Conservation (phyloP, 2,888 invertebrate species). For the Lasioglossum marginatum region DNA sequence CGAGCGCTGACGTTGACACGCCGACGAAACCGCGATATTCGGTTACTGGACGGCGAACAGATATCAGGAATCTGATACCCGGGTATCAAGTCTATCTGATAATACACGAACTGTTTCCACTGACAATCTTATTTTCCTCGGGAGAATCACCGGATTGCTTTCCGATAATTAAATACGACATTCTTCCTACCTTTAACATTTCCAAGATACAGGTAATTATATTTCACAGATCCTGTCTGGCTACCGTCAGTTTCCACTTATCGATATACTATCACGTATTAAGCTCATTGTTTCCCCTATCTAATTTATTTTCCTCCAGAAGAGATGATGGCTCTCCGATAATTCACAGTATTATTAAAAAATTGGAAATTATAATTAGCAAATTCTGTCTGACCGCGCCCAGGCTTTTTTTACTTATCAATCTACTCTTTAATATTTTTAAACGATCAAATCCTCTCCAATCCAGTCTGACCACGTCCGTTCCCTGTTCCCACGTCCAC, state of each 20-base stretch:
- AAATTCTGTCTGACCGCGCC: too few species aligned
- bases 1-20: neutral
- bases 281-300: neutral
- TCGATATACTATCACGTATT: neutral
- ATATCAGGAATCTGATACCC: neutral
- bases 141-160: neutral
- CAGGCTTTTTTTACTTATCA: neutral
- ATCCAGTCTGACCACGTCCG: neutral
- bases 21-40: neutral
- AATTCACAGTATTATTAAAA: neutral
- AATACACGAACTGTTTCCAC: neutral
- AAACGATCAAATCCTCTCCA: neutral
- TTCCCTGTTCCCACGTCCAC: neutral
- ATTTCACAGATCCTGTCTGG: neutral
- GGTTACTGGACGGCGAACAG: neutral
- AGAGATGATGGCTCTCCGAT: neutral
- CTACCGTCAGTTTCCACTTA: neutral
- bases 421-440: neutral
- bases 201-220: neutral
- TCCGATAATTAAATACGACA: neutral
- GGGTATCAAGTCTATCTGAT: neutral
- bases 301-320: neutral
- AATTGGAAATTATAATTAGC: too few species aligned
- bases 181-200: neutral
- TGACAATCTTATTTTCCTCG: neutral